phyloP scores from a whole-genome alignment of 1,140 invertebrate genomes.

The Sminthurinus signatus region DNA sequence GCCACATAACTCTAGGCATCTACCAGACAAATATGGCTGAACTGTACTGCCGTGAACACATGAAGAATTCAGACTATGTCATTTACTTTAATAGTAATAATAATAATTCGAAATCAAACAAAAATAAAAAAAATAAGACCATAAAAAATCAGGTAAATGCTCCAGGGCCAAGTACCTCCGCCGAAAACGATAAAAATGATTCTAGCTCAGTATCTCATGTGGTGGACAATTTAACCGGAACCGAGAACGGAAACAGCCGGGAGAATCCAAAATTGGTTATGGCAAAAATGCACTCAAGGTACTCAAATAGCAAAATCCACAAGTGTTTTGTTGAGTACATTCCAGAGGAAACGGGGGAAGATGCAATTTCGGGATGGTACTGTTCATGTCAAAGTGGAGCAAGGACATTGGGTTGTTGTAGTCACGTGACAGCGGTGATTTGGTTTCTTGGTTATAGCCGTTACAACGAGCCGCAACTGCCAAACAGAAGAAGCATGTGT shows the following conservation, averaged over 20 bases:
- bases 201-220: background rate
- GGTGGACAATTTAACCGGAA: background rate
- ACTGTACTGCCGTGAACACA: conserved; percentile 13
- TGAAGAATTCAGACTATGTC: background rate
- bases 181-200: conserved; percentile 2
- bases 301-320: background rate
- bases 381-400: background rate
- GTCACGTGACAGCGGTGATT: background rate
- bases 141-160: background rate
- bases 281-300: background rate
- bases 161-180: background rate
- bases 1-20: conserved; percentile 15
- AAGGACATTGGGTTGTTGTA: background rate
- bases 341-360: background rate
- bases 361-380: background rate
- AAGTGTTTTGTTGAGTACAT: background rate
- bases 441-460: background rate
- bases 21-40: conserved; percentile 21
- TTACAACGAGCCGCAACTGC: background rate
- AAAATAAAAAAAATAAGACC: background rate
- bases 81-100: background rate
- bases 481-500: no score
- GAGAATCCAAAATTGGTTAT: background rate
- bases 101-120: background rate
- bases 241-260: background rate